phyloP scores from a whole-genome alignment of 2,113 vertebrate species.

The Cyphomyrus discorhynchus region DNA sequence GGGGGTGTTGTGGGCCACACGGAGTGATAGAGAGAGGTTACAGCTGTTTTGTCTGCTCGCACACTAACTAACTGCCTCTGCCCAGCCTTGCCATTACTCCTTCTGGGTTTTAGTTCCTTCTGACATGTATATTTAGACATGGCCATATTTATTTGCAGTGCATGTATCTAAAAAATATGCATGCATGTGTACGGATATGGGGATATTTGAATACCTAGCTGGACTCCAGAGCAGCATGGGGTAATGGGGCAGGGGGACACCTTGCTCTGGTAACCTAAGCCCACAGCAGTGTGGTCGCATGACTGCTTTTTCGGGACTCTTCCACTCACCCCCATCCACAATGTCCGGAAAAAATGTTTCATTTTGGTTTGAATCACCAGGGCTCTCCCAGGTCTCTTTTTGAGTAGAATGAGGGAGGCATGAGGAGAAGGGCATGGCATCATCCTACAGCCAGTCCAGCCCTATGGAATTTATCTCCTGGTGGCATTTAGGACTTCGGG shows the following conservation, averaged over 20 bases:
- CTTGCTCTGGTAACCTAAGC: background rate
- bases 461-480: background rate
- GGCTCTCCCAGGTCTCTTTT: background rate
- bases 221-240: background rate
- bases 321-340: background rate
- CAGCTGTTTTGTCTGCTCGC: background rate
- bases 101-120: background rate
- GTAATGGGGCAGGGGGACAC: background rate
- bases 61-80: background rate
- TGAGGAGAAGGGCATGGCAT: background rate
- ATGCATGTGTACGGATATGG: background rate
- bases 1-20: slow-evolving; percentile 2
- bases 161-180: background rate
- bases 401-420: background rate
- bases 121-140: background rate
- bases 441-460: background rate
- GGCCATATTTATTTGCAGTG: background rate
- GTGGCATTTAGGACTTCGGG: background rate
- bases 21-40: background rate
- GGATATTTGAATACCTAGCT: background rate
- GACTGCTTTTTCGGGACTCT: background rate
- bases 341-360: background rate
- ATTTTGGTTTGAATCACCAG: background rate
- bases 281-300: background rate
- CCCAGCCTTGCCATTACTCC: background rate